These are phyloP conservation scores for Apis laboriosa DNA, from an alignment of 1,140 invertebrate genomes.

Conservation along the genomic window DNA sequence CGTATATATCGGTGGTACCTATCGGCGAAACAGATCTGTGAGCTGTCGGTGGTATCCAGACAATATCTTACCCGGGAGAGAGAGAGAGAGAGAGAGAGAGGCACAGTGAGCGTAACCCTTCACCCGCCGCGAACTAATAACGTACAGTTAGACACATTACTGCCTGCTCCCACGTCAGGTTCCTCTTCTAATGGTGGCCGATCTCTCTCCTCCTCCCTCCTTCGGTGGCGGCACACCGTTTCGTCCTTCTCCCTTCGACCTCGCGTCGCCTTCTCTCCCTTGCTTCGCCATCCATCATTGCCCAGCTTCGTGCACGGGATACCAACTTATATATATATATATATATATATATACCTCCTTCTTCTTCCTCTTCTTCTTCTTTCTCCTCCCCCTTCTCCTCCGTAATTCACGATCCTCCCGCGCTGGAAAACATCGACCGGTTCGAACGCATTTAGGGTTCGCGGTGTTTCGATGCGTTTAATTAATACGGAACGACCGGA, in stretches of 20 bases:
- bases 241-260: neutral
- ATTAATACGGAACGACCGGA: slow-evolving; percentile 64
- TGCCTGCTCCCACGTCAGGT: slow-evolving; percentile 64
- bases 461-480: slow-evolving; percentile 55
- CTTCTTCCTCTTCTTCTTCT: slow-evolving; percentile 12
- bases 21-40: slow-evolving; percentile 73
- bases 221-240: neutral
- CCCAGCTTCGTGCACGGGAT: slow-evolving; percentile 55
- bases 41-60: slow-evolving; percentile 73
- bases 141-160: slow-evolving; percentile 72
- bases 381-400: neutral
- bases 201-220: slow-evolving; percentile 13
- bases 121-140: slow-evolving; percentile 73
- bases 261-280: slow-evolving; percentile 23
- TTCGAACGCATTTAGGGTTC: slow-evolving; percentile 57
- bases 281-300: slow-evolving; percentile 59
- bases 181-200: slow-evolving; percentile 64
- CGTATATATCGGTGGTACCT: slow-evolving; percentile 67
- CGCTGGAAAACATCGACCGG: slow-evolving; percentile 61
- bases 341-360: slow-evolving; percentile 14
- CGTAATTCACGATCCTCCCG: slow-evolving; percentile 58
- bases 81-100: slow-evolving; percentile 1
- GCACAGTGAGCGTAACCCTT: slow-evolving; percentile 74
- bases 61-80: slow-evolving; percentile 68
- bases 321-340: slow-evolving; percentile 58